Conservation (phyloP, 2,113 vertebrate genomes). For the Cettia cetti region DNA sequence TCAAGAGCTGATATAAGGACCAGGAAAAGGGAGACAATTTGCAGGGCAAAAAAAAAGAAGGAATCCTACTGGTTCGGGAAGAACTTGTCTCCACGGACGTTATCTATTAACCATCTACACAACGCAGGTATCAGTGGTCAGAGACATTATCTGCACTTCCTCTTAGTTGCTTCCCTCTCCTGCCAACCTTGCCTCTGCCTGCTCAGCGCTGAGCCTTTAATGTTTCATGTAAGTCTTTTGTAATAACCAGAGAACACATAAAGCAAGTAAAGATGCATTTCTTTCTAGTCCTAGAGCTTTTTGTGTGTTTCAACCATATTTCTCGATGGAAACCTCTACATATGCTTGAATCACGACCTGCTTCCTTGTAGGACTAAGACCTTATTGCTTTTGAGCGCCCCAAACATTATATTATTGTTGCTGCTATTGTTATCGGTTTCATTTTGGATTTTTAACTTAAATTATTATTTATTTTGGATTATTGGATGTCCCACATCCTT, state of each 20-base stretch:
- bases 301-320: not conserved
- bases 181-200: not conserved
- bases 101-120: not conserved
- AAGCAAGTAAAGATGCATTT: not conserved
- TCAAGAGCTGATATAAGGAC: not conserved
- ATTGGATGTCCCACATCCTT: not conserved
- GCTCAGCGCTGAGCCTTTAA: not conserved
- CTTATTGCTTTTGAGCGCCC: not conserved
- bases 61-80: not conserved
- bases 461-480: not conserved
- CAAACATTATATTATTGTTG: not conserved
- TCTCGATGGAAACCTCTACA: not conserved
- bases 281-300: not conserved
- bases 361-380: not conserved
- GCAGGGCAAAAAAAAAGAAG: not conserved
- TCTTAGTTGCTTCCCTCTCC: not conserved
- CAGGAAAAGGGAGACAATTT: not conserved
- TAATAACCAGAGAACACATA: not conserved
- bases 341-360: not conserved
- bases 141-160: not conserved
- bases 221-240: not conserved
- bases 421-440: rapidly evolving
- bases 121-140: not conserved
- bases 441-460: not conserved
- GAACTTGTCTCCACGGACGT: not conserved